Conservation (phyloP, 2,888 invertebrate species). For the Glaucopsyche alexis region DNA sequence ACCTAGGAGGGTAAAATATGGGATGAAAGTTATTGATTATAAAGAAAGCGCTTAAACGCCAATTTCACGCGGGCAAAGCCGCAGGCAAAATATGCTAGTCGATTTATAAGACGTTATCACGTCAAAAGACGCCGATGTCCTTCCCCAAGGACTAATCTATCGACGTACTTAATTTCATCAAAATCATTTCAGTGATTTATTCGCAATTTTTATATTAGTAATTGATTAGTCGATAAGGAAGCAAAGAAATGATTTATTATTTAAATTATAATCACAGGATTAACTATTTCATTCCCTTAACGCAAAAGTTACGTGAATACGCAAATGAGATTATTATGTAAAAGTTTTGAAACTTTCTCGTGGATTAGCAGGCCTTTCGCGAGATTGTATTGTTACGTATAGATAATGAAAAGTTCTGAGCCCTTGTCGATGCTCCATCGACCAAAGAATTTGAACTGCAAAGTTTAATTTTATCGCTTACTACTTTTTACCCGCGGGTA, state of each 20-base stretch:
- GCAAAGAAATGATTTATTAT: no score
- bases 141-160: background rate
- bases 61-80: no score
- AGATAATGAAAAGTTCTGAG: background rate
- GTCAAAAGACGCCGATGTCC: background rate
- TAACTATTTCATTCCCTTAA: no score
- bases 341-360: background rate
- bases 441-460: background rate
- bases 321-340: background rate
- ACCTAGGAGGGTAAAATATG: no score
- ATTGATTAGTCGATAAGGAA: no score
- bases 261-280: no score
- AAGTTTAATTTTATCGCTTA: no score
- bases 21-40: no score
- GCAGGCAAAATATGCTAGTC: no score
- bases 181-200: conserved; percentile 40
- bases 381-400: background rate
- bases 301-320: background rate
- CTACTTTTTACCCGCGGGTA: no score
- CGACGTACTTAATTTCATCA: conserved; percentile 33
- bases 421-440: background rate
- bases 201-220: conserved; percentile 27
- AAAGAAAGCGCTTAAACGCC: no score
- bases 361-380: background rate
- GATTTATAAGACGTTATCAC: no score